phyloP scores from a whole-genome alignment of 2,888 invertebrate species.

The Drosophila putrida region DNA sequence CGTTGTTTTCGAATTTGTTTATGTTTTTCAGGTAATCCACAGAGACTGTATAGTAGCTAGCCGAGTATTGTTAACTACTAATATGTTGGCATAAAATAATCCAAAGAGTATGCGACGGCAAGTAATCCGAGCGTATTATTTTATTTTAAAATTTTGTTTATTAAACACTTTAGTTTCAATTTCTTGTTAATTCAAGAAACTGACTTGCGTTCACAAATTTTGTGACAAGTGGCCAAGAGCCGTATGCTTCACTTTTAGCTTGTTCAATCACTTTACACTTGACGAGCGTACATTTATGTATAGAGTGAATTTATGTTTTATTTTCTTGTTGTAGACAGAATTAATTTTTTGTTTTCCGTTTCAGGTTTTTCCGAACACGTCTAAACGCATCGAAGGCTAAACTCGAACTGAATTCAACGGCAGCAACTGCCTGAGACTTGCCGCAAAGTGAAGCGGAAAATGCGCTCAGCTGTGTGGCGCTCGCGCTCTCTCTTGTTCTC shows the following conservation, averaged over 20 bases:
- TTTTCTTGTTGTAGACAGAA: slow-evolving; percentile 21
- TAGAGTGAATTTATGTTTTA: slow-evolving; percentile 6
- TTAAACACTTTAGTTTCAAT: slow-evolving; percentile 46
- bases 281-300: slow-evolving; percentile 33
- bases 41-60: slow-evolving; percentile 18
- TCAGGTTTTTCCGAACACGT: slow-evolving; percentile 80
- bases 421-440: slow-evolving; percentile 44
- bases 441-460: slow-evolving; percentile 57
- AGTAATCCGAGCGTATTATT: slow-evolving; percentile 42
- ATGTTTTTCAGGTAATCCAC: slow-evolving; percentile 28
- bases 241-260: slow-evolving; percentile 36
- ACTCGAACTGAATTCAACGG: slow-evolving; percentile 83
- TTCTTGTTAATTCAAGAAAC: slow-evolving; percentile 42
- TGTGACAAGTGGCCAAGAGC: slow-evolving; percentile 41
- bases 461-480: slow-evolving; percentile 29
- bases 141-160: slow-evolving; percentile 16
- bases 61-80: slow-evolving; percentile 11
- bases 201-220: slow-evolving; percentile 34
- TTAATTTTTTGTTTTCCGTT: slow-evolving; percentile 57
- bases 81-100: slow-evolving; percentile 45
- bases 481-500: slow-evolving; percentile 19
- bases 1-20: slow-evolving; percentile 34
- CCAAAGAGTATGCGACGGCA: slow-evolving; percentile 69
- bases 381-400: slow-evolving; percentile 83
- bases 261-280: slow-evolving; percentile 48